Conservation (phyloP, 2,113 vertebrate species). For the Platycercus adscitus region DNA sequence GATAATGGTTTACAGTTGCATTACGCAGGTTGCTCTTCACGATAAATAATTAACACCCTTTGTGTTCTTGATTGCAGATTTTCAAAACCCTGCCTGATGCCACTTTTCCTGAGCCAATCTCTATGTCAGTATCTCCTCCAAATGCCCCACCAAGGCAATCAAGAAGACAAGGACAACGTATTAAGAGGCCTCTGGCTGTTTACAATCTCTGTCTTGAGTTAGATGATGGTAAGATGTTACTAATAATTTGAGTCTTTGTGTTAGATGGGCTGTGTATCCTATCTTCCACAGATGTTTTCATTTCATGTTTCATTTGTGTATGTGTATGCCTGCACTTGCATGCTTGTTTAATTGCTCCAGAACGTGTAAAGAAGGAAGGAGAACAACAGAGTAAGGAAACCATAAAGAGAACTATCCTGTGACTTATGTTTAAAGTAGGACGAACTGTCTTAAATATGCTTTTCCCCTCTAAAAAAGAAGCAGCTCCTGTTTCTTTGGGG, state of each 20-base stretch:
- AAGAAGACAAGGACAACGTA: constrained; percentile 86
- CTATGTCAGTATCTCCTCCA: constrained; percentile 75
- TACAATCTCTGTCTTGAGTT: constrained; percentile 93
- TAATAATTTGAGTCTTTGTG: constrained; percentile 5
- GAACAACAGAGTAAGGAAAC: background rate
- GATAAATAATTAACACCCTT: constrained; percentile 69
- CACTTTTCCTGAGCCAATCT: constrained; percentile 72
- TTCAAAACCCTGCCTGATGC: constrained; percentile 89
- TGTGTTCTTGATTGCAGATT: constrained; percentile 87
- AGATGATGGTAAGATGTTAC: constrained; percentile 86
- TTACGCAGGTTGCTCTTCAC: constrained; percentile 47
- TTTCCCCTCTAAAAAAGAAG: constrained; percentile 28
- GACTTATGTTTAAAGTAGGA: constrained; percentile 3
- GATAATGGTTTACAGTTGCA: constrained; percentile 56
- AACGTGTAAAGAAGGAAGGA: background rate
- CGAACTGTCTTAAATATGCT: background rate
- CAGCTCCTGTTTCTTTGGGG: constrained; percentile 68
- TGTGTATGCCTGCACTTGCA: background rate
- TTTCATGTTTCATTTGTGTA: constrained; percentile 32
- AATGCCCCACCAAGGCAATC: constrained; percentile 90
- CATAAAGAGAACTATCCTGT: background rate
- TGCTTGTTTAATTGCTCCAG: background rate
- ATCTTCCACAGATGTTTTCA: background rate
- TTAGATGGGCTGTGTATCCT: background rate
- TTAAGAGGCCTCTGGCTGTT: constrained; percentile 91